Base-by-base conservation (phyloP, 1,140 invertebrate species). In the Atta colombica region DNA sequence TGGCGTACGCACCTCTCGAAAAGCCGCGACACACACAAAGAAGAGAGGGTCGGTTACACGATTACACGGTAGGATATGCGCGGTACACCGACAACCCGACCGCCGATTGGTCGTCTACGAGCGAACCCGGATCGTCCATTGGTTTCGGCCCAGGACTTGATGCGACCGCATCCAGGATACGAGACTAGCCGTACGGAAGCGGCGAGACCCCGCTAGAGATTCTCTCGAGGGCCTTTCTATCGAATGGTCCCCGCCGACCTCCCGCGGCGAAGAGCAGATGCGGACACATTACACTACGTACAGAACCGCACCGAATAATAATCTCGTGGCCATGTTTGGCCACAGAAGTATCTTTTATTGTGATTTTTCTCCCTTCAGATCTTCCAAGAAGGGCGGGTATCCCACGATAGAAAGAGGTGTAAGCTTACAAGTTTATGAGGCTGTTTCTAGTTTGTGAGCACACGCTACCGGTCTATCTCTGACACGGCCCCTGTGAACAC, bases 291-390 rank as follows among this genome's bases (percentile, higher is more conserved):
- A 91, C 82, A 85, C 68, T 90, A 77, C 77, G 72, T 84, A 90
- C 77, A 90, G 21, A 75, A 68, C 28, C 75, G 69, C 63, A 61
- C 49, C 77, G 78, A 58, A 91, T 91, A 91, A 89, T 91, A 91
- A 91, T 85, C 87, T 94, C 92, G 91, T 91, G 77, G 85, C 45
- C 80, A 88, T 95, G 94, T 95, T 95, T 95, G 92, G 93, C 95
- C 95, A 94, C 94, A 95, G 91, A 94, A 95, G 94, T 95, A 93
- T 94, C 93, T 93, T 93, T 94, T 94, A 93, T 93, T 93, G 88
- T 92, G 86, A 91, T 90, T 90, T 61, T 61, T 72, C 12, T 53
- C 80, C 55, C 39, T 51, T 28, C 39, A 8, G 45, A 53, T 45
- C 39, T 28, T 39, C 21, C 71, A 49, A 63, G 14, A 18, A 74